phyloP scores from a whole-genome alignment of 2,888 invertebrate genomes.

The Reticulitermes lucifugus region DNA sequence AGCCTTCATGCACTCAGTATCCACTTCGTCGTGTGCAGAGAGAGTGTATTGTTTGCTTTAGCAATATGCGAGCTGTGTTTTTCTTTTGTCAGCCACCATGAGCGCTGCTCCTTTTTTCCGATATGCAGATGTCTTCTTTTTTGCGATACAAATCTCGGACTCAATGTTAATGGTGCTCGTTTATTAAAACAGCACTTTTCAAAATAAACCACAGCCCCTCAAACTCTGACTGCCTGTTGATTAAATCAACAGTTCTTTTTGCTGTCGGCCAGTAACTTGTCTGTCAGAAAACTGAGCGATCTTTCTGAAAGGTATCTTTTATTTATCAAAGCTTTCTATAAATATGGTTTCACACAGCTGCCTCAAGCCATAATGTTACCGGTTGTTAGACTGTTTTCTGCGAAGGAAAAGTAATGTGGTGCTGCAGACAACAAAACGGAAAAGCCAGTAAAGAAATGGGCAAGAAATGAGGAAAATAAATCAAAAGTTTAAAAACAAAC shows the following conservation, averaged over 20 bases:
- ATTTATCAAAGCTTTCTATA: not conserved
- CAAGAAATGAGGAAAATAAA: too few species aligned
- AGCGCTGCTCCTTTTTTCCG: slow-evolving; percentile 3
- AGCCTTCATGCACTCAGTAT: not conserved
- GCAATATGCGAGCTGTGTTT: slow-evolving; percentile 10
- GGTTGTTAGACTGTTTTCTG: too few species aligned
- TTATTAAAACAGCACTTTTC: slow-evolving; percentile 34
- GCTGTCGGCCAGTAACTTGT: slow-evolving; percentile 24
- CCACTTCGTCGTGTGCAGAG: not conserved
- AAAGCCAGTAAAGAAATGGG: too few species aligned
- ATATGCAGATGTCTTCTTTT: slow-evolving; percentile 36
- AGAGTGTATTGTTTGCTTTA: slow-evolving; percentile 19
- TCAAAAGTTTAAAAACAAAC: too few species aligned
- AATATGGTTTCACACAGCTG: not conserved
- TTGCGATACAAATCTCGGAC: slow-evolving; percentile 14
- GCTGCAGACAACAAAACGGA: too few species aligned
- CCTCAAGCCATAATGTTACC: not conserved
- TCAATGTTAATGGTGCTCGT: not conserved
- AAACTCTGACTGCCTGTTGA: slow-evolving; percentile 22
- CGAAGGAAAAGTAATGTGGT: too few species aligned
- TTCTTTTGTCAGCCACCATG: slow-evolving; percentile 12
- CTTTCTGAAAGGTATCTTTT: not conserved
- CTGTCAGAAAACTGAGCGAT: not conserved
- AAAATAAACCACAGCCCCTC: slow-evolving; percentile 8
- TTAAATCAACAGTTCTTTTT: slow-evolving; percentile 28